Evolutionary conservation across 1,140 invertebrate genomes (phyloP).

Genomic region (Nephotettix cincticeps): DNA sequence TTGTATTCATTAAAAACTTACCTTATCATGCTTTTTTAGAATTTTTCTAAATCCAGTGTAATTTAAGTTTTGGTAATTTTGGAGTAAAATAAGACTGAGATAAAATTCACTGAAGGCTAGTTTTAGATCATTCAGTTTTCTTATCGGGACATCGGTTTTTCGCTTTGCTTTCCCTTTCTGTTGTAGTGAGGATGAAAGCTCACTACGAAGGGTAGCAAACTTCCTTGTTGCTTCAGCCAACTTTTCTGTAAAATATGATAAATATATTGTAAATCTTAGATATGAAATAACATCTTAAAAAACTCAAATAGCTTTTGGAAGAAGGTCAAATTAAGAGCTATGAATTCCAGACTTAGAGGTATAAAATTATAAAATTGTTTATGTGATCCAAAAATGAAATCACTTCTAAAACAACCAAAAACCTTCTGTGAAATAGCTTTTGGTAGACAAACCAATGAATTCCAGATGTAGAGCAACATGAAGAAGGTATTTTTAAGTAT

Average conservation of each 20-base stretch:
- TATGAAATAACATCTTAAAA: not conserved
- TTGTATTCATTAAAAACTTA: too few species aligned
- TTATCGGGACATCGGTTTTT: constrained; percentile 53
- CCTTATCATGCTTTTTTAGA: constrained; percentile 92
- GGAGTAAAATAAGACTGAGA: constrained; percentile 76
- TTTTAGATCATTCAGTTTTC: constrained; percentile 83
- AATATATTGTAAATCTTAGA: constrained; percentile 16
- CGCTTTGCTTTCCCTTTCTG: constrained; percentile 47
- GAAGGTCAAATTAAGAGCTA: too few species aligned
- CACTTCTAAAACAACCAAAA: too few species aligned
- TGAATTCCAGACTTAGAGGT: too few species aligned
- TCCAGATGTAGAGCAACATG: too few species aligned
- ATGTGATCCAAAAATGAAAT: too few species aligned
- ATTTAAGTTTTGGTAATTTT: constrained; percentile 79
- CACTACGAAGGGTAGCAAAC: constrained; percentile 71
- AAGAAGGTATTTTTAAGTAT: too few species aligned
- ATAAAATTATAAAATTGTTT: too few species aligned
- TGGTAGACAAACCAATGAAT: too few species aligned
- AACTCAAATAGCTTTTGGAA: too few species aligned
- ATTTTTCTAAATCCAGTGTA: constrained; percentile 93
- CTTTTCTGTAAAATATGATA: constrained; percentile 61
- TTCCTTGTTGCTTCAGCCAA: constrained; percentile 83
- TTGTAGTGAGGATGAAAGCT: constrained; percentile 56
- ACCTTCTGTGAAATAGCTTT: too few species aligned
- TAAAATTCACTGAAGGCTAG: constrained; percentile 93